phyloP scores from a whole-genome alignment of 2,888 invertebrate genomes.

The Diarsia rubi region DNA sequence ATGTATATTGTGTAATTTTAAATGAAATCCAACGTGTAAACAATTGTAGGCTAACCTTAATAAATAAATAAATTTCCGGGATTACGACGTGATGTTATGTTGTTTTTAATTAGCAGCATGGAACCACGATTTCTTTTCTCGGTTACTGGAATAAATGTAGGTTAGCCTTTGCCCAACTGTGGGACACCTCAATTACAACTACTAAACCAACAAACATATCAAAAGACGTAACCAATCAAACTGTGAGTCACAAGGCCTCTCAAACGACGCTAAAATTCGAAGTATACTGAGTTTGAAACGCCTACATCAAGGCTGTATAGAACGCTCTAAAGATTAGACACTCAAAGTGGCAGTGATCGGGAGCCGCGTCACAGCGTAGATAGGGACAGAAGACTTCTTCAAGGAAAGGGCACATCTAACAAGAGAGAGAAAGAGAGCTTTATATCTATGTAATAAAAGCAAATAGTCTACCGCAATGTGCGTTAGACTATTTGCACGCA shows the following conservation, averaged over 20 bases:
- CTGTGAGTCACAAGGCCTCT: background rate
- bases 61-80: too few relatives aligned
- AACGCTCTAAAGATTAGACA: conserved; percentile 48
- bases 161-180: background rate
- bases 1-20: too few relatives aligned
- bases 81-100: too few relatives aligned
- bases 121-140: background rate
- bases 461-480: too few relatives aligned
- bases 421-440: background rate
- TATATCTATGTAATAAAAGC: background rate
- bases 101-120: background rate
- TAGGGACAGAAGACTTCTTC: background rate
- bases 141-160: background rate
- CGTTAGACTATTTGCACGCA: too few relatives aligned
- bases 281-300: conserved; percentile 8
- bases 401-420: background rate
- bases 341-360: conserved; percentile 32
- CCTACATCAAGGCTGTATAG: conserved; percentile 17
- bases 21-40: too few relatives aligned
- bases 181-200: background rate
- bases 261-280: conserved; percentile 1
- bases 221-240: conserved; percentile 15
- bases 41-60: too few relatives aligned
- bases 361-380: background rate
- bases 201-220: background rate